Evolutionary conservation across 2,113 vertebrate genomes (phyloP), one percentile per base, ranked within the genome.

Genomic region (Perca fluviatilis): DNA sequence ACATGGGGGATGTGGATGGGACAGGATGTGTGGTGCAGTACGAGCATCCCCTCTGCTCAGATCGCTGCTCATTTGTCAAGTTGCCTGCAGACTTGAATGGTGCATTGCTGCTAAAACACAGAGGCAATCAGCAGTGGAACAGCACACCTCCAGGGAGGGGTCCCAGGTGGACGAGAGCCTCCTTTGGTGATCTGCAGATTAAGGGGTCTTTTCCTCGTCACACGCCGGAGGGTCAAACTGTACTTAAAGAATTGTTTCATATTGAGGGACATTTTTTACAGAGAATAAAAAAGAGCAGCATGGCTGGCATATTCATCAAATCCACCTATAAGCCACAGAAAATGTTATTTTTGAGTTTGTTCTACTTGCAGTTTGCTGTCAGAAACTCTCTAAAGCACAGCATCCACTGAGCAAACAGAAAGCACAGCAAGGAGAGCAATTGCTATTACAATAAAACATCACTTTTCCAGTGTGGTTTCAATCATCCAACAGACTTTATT

Each of bases 1-100:
- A 92, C 83, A 77, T 74, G 57, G 49, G 62, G 85, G 82, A 73
- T 87, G 85, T 88, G 82, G 81, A 88, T 77, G 90, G 93, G 87
- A 92, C 89, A 83, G 85, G 90, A 91, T 86, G 88, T 88, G 89
- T 95, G 95, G 89, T 94, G 94, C 95, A 95, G 93, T 95, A 91
- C 76, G 78, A 94, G 90, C 82, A 87, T 91, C 91, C 91, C 89
- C 92, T 88, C 91, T 72, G 88, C 89, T 93, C 91, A 81, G 90
- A 94, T 92, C 87, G 86, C 93, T 92, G 93, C 92, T 94, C 95
- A 92, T 95, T 96, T 94, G 93, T 95, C 95, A 95, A 93, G 93
- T 90, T 91, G 93, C 94, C 94, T 93, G 94, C 94, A 95, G 93
- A 95, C 90, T 92, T 94, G 93, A 95, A 89, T 96, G 95, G 93